A percentile compares a stretch with the other conserved stretches of the same genome.
Evolutionary conservation across 2,888 invertebrate genomes (phyloP).

Genomic region (Oscheius sp.): DNA sequence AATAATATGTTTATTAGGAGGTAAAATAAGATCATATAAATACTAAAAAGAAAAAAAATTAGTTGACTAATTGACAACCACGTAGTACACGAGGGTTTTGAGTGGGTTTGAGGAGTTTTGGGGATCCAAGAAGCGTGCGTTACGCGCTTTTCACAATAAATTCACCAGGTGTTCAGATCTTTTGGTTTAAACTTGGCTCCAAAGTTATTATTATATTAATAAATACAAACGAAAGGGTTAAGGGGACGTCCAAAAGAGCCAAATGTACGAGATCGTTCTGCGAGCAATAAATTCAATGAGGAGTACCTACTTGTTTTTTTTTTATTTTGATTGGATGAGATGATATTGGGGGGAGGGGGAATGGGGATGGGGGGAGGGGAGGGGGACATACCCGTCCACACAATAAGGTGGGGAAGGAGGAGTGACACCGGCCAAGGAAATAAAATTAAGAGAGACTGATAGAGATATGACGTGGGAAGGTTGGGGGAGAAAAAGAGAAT

Average conservation of each 20-base stretch:
- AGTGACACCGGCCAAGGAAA: slow-evolving; percentile 3
- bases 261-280: slow-evolving; percentile 11
- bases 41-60: not conserved
- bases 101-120: too few species aligned
- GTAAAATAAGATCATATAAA: not conserved
- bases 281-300: slow-evolving; percentile 19
- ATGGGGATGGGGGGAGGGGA: slow-evolving; percentile 8
- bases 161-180: slow-evolving; percentile 21
- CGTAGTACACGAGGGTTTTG: not conserved
- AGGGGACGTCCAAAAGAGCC: not conserved
- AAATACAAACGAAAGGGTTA: not conserved
- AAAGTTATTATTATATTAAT: not conserved
- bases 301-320: slow-evolving; percentile 18
- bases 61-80: slow-evolving; percentile 24
- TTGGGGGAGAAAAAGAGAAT: not conserved
- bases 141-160: slow-evolving; percentile 15
- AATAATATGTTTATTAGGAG: slow-evolving; percentile 12
- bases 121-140: slow-evolving; percentile 6
- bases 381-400: slow-evolving; percentile 7
- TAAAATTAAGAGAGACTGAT: too few species aligned
- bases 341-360: slow-evolving; percentile 1
- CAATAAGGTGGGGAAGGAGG: not conserved
- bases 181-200: not conserved
- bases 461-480: slow-evolving; percentile 13
- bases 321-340: too few species aligned